Conservation (phyloP, 2,797 vertebrate species). For the Cossypha niveicapilla region DNA sequence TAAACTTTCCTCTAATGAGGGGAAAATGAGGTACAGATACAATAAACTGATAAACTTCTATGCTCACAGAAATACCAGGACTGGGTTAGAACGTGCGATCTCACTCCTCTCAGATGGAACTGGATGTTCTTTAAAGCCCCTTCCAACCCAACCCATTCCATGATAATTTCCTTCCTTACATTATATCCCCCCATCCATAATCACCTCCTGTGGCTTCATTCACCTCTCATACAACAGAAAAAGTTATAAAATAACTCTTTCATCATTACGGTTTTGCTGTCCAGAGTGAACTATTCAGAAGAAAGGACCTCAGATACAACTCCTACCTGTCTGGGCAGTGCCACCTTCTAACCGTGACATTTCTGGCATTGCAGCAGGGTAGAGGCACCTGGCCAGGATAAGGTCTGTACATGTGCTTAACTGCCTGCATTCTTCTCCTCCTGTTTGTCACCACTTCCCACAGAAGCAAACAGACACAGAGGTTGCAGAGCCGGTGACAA, state of each 20-base stretch:
- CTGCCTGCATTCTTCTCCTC: background rate
- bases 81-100: background rate
- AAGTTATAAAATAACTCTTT: background rate
- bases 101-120: background rate
- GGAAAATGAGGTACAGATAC: background rate
- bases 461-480: background rate
- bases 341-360: background rate
- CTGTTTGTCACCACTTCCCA: background rate
- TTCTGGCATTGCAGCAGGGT: background rate
- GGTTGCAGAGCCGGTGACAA: background rate
- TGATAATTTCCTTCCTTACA: background rate
- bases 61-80: background rate
- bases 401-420: background rate
- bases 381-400: background rate
- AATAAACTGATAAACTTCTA: background rate
- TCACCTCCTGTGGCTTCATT: background rate
- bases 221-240: background rate
- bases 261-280: background rate
- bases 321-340: background rate
- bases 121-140: background rate
- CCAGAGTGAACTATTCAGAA: background rate
- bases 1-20: background rate
- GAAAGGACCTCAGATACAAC: rapidly evolving
- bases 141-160: background rate
- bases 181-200: background rate